These are phyloP conservation scores for Microcaecilia unicolor DNA, from an alignment of 2,797 vertebrate genomes.

Conservation along the genomic window DNA sequence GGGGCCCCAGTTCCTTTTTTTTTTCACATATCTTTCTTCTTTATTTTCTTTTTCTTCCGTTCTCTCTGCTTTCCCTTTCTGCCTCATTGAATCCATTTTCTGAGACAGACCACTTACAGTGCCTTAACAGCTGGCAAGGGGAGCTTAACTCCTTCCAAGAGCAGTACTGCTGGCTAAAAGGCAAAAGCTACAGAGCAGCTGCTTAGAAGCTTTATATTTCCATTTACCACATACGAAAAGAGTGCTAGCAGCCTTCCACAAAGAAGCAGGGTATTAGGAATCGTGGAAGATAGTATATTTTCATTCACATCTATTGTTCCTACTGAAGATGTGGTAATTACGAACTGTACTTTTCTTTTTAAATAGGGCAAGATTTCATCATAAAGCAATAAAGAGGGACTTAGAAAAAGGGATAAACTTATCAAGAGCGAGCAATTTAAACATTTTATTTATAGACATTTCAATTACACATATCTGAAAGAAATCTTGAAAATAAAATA, in stretches of 20 bases:
- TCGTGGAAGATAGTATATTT: conserved; percentile 25
- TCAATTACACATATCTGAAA: too few species aligned
- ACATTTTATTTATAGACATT: too few species aligned
- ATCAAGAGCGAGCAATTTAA: too few species aligned
- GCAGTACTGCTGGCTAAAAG: not conserved
- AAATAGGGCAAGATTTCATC: too few species aligned
- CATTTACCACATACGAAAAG: not conserved
- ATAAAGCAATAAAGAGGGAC: not conserved
- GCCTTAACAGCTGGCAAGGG: conserved; percentile 37
- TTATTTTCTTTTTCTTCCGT: conserved; percentile 27
- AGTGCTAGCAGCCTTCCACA: too few species aligned
- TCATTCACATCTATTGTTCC: conserved; percentile 22
- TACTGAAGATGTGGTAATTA: too few species aligned
- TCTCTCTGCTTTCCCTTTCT: conserved; percentile 56
- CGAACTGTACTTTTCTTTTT: too few species aligned
- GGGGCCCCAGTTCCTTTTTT: conserved; percentile 60
- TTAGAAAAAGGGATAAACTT: too few species aligned
- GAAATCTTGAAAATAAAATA: too few species aligned
- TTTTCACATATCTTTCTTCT: conserved; percentile 55
- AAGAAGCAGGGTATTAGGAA: too few species aligned
- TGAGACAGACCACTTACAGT: conserved; percentile 41
- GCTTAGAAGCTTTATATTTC: not conserved
- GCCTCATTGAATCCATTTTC: conserved; percentile 72
- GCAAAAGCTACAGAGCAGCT: conserved; percentile 13
- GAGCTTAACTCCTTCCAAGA: conserved; percentile 34